These are phyloP conservation scores for Catostomus latipinnis DNA, from an alignment of 2,797 vertebrate species.

Conservation along the genomic window DNA sequence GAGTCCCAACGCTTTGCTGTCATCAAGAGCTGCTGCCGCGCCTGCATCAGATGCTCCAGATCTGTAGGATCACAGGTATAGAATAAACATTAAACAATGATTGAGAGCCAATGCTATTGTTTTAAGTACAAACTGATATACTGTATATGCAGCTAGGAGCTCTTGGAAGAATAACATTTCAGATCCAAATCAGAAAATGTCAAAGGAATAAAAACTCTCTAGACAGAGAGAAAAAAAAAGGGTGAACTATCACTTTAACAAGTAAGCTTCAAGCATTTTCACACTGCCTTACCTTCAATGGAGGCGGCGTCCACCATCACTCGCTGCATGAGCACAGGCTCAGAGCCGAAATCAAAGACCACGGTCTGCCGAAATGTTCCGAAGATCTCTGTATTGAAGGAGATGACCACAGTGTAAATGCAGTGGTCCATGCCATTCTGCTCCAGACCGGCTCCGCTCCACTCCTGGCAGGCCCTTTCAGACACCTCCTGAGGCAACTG, in stretches of 20 bases:
- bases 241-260: not conserved
- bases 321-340: slow-evolving; percentile 97
- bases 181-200: not conserved
- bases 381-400: slow-evolving; percentile 98
- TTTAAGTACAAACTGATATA: not conserved
- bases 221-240: too few relatives aligned
- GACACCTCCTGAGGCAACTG: slow-evolving; percentile 88
- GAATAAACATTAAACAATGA: not conserved
- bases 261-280: not conserved
- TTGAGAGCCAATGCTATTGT: not conserved
- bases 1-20: slow-evolving; percentile 98
- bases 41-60: slow-evolving; percentile 95
- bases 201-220: too few relatives aligned
- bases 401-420: slow-evolving; percentile 92
- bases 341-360: slow-evolving; percentile 97
- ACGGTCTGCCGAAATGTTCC: slow-evolving; percentile 99
- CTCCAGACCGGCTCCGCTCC: slow-evolving; percentile 86
- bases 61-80: slow-evolving; percentile 74
- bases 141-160: not conserved
- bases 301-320: slow-evolving; percentile 99
- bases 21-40: slow-evolving; percentile 93
- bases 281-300: slow-evolving; percentile 87
- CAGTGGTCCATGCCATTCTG: slow-evolving; percentile 94
- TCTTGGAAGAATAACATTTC: not conserved
- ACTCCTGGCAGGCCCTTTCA: slow-evolving; percentile 90